Percentiles rank a stretch among this genome's conserved stretches.
Conservation (phyloP, 2,888 invertebrate species). For the Microplitis deprimator region DNA sequence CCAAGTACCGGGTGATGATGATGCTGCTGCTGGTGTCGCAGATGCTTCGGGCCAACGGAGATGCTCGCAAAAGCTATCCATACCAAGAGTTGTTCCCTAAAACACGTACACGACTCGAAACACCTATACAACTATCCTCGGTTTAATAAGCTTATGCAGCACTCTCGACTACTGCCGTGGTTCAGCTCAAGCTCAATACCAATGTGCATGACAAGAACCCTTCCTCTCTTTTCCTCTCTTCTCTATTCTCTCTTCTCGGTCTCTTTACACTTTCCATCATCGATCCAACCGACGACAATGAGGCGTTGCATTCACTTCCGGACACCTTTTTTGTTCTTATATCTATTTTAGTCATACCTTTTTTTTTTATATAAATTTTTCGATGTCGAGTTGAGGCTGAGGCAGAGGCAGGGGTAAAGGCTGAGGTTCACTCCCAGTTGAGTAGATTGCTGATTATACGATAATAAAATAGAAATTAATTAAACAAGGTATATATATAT, state of each 20-base stretch:
- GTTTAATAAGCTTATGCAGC: constrained; percentile 70
- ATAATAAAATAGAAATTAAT: no score
- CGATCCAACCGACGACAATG: constrained; percentile 8
- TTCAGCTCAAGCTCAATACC: constrained; percentile 36
- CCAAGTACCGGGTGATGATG: constrained; percentile 8
- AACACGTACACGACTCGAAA: constrained; percentile 32
- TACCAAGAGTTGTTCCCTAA: no score
- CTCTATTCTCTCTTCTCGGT: constrained; percentile 20
- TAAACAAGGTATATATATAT: no score
- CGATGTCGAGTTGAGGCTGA: not conserved
- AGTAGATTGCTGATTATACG: not conserved
- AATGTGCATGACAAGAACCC: not conserved
- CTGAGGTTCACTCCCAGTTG: not conserved
- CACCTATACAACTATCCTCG: constrained; percentile 30
- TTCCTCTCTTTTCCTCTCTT: constrained; percentile 2
- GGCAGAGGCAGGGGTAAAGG: no score
- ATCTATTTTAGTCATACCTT: not conserved
- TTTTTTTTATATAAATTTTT: not conserved
- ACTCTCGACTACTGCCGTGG: constrained; percentile 58
- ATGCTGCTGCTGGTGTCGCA: constrained; percentile 23
- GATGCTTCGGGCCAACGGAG: constrained; percentile 24
- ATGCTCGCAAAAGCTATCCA: constrained; percentile 25
- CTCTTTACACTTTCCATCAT: constrained; percentile 20
- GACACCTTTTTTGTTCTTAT: constrained; percentile 6
- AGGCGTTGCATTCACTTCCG: constrained; percentile 8